A percentile compares a stretch with the other conserved stretches of the same genome.
Conservation (phyloP, 2,888 invertebrate genomes). For the Vesta saturnalis region DNA sequence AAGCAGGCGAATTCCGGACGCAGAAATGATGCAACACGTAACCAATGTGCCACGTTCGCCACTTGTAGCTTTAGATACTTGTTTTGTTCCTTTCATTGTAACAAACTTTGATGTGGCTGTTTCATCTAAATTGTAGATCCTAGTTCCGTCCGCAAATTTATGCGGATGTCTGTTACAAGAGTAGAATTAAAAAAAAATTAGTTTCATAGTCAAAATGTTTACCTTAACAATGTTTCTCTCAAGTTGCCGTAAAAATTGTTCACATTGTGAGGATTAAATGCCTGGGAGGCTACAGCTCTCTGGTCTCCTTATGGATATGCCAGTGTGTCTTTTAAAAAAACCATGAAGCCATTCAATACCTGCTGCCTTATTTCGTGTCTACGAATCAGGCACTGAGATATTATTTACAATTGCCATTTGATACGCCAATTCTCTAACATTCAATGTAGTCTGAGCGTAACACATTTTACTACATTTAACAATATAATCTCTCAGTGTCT, state of each 20-base stretch:
- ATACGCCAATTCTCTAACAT: conserved; percentile 24
- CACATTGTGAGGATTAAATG: conserved; percentile 44
- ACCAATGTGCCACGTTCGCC: conserved; percentile 54
- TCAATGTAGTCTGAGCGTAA: conserved; percentile 21
- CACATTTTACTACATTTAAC: conserved; percentile 26
- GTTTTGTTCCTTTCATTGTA: conserved; percentile 43
- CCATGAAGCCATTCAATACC: not conserved
- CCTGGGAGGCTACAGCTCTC: conserved; percentile 31
- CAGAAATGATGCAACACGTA: conserved; percentile 50
- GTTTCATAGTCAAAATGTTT: too few species aligned
- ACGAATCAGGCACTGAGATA: not conserved
- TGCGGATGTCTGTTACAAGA: not conserved
- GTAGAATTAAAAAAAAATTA: not conserved
- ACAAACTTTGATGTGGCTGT: conserved; percentile 43
- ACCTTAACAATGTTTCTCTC: conserved; percentile 17
- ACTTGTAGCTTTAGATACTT: conserved; percentile 45
- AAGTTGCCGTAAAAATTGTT: conserved; percentile 32
- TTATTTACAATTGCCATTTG: conserved; percentile 33
- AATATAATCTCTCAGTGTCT: not conserved
- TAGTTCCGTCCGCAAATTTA: not conserved
- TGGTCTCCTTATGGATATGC: not conserved
- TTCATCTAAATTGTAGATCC: not conserved
- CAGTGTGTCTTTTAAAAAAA: conserved; percentile 39
- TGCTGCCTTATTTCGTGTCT: not conserved
- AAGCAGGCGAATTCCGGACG: conserved; percentile 47